These are phyloP conservation scores for Teleopsis dalmanni DNA, from an alignment of 1,140 invertebrate genomes.

Conservation along the genomic window DNA sequence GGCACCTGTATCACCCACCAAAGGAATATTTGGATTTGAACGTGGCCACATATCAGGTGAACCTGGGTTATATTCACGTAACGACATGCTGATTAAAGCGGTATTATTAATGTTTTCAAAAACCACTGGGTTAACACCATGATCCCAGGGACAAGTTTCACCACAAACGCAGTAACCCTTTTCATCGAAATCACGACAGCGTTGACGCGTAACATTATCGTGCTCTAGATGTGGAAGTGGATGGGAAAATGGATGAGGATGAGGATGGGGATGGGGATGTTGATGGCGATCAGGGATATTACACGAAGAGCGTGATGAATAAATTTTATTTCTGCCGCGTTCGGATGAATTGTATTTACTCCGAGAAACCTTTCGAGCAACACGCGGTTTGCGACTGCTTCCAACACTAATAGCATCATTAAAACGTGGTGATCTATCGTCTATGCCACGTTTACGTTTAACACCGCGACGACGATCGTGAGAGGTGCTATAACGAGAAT, in stretches of 20 bases:
- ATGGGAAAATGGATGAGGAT: neutral
- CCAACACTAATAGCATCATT: conserved; percentile 6
- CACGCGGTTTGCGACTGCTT: conserved; percentile 16
- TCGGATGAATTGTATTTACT: conserved; percentile 37
- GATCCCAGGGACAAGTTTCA: conserved; percentile 91
- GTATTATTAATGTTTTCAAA: conserved; percentile 68
- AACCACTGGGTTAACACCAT: conserved; percentile 89
- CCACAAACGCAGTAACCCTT: conserved; percentile 93
- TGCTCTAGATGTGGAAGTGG: neutral
- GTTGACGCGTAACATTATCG: conserved; percentile 20
- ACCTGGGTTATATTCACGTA: conserved; percentile 77
- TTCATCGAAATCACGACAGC: conserved; percentile 51
- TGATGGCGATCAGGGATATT: conserved; percentile 19
- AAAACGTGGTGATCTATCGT: conserved; percentile 31
- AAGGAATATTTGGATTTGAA: conserved; percentile 12
- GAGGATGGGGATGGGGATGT: conserved; percentile 6
- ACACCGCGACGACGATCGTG: conserved; percentile 25
- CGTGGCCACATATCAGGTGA: conserved; percentile 67
- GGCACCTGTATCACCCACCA: neutral
- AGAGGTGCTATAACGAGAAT: conserved; percentile 26
- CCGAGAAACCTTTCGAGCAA: conserved; percentile 26
- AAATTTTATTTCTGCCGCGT: conserved; percentile 10
- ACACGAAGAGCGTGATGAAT: conserved; percentile 2
- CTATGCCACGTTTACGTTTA: conserved; percentile 29
- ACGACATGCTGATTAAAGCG: conserved; percentile 47